Evolutionary conservation across 2,113 vertebrate species (phyloP), one percentile per base, ranked within the genome.

Genomic region (Bubo scandiacus): DNA sequence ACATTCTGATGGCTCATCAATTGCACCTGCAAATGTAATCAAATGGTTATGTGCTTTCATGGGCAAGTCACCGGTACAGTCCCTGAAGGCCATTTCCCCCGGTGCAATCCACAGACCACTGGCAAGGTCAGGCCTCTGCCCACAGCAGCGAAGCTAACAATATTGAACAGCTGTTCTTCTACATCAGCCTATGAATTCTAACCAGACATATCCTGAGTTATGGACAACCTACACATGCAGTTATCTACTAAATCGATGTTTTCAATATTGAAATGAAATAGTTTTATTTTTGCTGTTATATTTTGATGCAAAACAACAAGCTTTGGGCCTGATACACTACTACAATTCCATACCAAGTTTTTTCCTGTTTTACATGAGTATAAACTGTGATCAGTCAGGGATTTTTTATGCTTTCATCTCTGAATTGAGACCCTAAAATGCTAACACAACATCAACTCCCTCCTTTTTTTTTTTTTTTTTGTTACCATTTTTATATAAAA

Each of bases 401-500:
- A 5, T n/a, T 54, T 43, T 57, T 87, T 49, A 75, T n/a, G 40
- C 70, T 95, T 89, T 80, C 51, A 51, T 72, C 66, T 92, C 92
- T 94, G 58, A 90, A 87, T 6, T 59, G 71, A 91, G 66, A 79
- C 70, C 73, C 58, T 93, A 88, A 86, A 92, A 95, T 71, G 43
- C 63, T 70, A 72, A 61, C 86, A n/a, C 21, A 32, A 71, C 32
- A 88, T 11, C 59, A 68, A 43, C 42, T 78, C n/a, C 40, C 45
- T 62, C 52, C 43, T 30, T 68, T 94, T 77, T 88, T 96, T 88
- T 79, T 88, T 26, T n/a, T 74, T 75, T 58, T 75, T 45, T 18
- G 43, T 68, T 10, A 49, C 75, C 57, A 67, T 93, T 97, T 98
- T 96, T 95, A 78, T 96, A 92, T 66, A 96, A 96, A 97, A 86